These are phyloP conservation scores for Hypsopygia costalis DNA, from an alignment of 2,888 invertebrate species.

Conservation along the genomic window DNA sequence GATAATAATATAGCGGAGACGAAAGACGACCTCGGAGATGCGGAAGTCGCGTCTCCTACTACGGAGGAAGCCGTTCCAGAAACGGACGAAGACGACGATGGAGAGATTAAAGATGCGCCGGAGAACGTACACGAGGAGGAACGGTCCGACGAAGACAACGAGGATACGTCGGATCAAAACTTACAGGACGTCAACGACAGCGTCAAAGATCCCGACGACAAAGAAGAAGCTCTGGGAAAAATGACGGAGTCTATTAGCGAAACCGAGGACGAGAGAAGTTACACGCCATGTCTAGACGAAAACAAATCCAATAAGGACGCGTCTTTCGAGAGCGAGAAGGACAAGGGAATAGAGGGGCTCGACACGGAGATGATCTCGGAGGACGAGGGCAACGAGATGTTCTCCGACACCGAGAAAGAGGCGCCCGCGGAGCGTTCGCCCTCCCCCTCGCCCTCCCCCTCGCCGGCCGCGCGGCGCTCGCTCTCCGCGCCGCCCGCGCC, in stretches of 20 bases:
- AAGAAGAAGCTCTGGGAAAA: slow-evolving; percentile 46
- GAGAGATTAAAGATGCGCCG: slow-evolving; percentile 2
- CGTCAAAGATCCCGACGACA: neutral
- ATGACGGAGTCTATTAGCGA: slow-evolving; percentile 84
- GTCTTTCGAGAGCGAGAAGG: slow-evolving; percentile 54
- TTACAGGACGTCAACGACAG: slow-evolving; percentile 7
- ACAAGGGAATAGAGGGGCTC: slow-evolving; percentile 79
- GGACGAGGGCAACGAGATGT: slow-evolving; percentile 84
- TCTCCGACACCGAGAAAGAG: slow-evolving; percentile 78
- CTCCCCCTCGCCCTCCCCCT: slow-evolving; percentile 45
- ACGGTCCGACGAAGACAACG: slow-evolving; percentile 19
- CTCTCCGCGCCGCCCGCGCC: slow-evolving; percentile 59
- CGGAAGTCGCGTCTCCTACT: neutral
- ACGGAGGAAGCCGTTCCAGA: neutral
- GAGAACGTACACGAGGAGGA: neutral
- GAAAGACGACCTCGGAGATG: slow-evolving; percentile 13
- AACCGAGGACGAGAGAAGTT: slow-evolving; percentile 84
- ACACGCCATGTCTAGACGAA: slow-evolving; percentile 87
- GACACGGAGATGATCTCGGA: slow-evolving; percentile 89
- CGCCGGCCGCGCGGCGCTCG: slow-evolving; percentile 45
- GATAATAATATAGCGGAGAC: slow-evolving; percentile 4
- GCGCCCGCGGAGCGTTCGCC: slow-evolving; percentile 60
- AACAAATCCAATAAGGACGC: slow-evolving; percentile 71
- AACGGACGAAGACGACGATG: slow-evolving; percentile 6
- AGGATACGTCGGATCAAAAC: slow-evolving; percentile 8